A percentile compares a stretch with the other conserved stretches of the same genome.
Conservation (phyloP, 2,888 invertebrate genomes). For the Thyatira batis region DNA sequence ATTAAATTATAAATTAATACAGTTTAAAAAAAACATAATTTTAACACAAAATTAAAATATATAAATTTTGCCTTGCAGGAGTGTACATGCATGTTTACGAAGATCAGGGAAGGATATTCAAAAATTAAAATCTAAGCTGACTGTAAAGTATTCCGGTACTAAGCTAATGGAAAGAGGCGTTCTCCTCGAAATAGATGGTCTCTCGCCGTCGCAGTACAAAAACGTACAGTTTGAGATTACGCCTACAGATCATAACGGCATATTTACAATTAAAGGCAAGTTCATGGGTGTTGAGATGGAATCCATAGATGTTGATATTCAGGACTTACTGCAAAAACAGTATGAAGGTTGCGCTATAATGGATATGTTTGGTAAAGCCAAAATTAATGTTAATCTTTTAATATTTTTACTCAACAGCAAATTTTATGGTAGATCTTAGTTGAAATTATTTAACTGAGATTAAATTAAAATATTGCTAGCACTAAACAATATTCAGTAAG, state of each 20-base stretch:
- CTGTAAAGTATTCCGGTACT: constrained; percentile 85
- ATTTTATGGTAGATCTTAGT: constrained; percentile 84
- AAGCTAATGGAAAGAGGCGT: constrained; percentile 88
- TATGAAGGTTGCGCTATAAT: constrained; percentile 89
- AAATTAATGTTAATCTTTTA: constrained; percentile 89
- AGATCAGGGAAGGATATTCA: constrained; percentile 74
- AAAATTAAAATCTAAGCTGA: constrained; percentile 82
- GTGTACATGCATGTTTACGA: constrained; percentile 79
- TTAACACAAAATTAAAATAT: neutral
- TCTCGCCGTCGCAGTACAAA: constrained; percentile 86
- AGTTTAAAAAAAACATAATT: neutral
- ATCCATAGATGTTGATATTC: constrained; percentile 86
- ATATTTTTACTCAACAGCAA: constrained; percentile 89
- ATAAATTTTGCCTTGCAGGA: constrained; percentile 57
- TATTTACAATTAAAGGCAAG: constrained; percentile 87
- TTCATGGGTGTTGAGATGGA: constrained; percentile 91
- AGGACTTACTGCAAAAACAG: constrained; percentile 88
- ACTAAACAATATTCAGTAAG: no score
- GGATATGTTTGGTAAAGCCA: constrained; percentile 90
- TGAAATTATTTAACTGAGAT: neutral
- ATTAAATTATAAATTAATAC: constrained; percentile 14
- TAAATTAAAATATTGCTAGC: no score
- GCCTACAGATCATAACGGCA: constrained; percentile 85
- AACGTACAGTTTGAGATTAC: constrained; percentile 89
- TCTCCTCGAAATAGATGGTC: constrained; percentile 86